Conservation (phyloP, 2,888 invertebrate species). For the Hemithea aestivaria region DNA sequence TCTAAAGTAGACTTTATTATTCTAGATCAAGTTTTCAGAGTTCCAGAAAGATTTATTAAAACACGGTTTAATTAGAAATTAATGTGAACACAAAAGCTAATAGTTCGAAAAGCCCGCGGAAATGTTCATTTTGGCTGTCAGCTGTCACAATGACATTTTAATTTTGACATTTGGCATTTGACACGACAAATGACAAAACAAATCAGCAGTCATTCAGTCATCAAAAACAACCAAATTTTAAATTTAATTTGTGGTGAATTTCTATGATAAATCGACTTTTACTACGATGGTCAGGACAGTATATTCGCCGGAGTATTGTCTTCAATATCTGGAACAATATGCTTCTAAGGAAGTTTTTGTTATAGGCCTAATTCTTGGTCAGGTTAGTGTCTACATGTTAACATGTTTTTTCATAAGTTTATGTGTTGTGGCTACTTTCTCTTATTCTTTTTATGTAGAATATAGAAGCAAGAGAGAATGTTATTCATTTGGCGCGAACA, state of each 20-base stretch:
- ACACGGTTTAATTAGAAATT: no score
- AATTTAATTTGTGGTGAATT: conserved; percentile 1
- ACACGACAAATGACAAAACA: not conserved
- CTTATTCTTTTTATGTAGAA: conserved; percentile 56
- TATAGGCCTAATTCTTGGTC: conserved; percentile 88
- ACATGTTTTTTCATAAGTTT: not conserved
- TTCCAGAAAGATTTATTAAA: no score
- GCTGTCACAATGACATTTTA: not conserved
- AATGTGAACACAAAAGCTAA: no score
- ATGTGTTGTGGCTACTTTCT: not conserved
- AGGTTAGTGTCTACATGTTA: conserved; percentile 73
- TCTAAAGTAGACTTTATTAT: no score
- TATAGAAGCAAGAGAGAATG: conserved; percentile 83
- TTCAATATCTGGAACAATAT: conserved; percentile 83
- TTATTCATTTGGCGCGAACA: conserved; percentile 89
- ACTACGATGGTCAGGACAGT: conserved; percentile 83
- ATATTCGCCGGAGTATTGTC: conserved; percentile 83
- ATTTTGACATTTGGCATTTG: not conserved
- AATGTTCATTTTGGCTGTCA: no score
- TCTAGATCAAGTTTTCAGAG: no score
- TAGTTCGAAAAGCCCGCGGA: no score
- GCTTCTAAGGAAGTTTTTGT: conserved; percentile 81
- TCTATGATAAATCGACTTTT: conserved; percentile 3
- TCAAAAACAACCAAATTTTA: not conserved
- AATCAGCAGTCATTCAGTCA: not conserved